Evolutionary conservation across 2,888 invertebrate species (phyloP), one percentile per base, ranked within the genome.

Genomic region (Lithodes maja): DNA sequence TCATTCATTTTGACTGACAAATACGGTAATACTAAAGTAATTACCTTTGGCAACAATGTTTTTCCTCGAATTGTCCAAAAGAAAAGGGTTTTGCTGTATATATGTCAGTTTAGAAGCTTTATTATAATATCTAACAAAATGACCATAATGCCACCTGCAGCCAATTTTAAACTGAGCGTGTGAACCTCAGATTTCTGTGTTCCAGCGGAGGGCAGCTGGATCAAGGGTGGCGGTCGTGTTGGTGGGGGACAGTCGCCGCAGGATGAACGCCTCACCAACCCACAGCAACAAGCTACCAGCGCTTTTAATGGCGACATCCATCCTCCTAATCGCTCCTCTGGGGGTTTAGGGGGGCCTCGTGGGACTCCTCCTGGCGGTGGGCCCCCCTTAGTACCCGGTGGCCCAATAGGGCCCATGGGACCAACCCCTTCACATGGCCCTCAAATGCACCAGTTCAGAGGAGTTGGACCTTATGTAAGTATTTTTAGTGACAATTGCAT

Each of bases 201-300:
- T 75, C 17, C 69, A 90, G 90, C 91, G 9, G 89, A 90, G 80
- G 91, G 90, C 88, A 91, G 91, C 81, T 91, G 91, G 91, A 85
- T 87, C 55, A 86, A 90, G 89, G 91, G 91, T 83, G 91, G 91
- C 50, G 91, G 90, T 49, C 89, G 91, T 88, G 90, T 88, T 69
- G 33, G 33, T 33, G 90, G 87, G 33, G 86, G 75, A n/a, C 90
- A 84, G 85, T 82, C 82, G 84, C 90, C 83, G 80, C 90, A 88
- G 90, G 90, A 90, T 90, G 90, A 90, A 15, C 88, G 90, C 74
- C 68, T 84, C 61, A 79, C 90, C 53, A 88, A 86, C 50, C 88
- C 90, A 54, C 33, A 33, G 33, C 33, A 33, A 33, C 88, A 90
- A 77, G 86, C 78, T 50, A 81, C 90, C 61, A 85, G 54, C 77